These are phyloP conservation scores for Dermolepida albohirtum DNA, from an alignment of 2,888 invertebrate genomes.

Conservation along the genomic window DNA sequence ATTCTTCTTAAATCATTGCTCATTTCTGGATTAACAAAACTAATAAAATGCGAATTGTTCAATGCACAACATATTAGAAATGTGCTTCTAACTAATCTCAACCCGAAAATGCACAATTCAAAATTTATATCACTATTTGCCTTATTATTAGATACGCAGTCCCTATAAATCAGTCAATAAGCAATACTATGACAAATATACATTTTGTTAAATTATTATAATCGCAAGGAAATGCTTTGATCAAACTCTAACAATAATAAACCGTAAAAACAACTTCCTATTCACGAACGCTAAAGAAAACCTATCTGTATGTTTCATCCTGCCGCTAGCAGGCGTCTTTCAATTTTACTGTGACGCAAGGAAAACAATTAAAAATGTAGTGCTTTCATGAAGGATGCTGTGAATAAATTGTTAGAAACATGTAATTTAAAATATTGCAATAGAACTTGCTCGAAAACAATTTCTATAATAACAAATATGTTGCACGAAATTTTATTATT, in stretches of 20 bases:
- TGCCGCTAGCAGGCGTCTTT: slow-evolving; percentile 1
- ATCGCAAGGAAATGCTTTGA: slow-evolving; percentile 19
- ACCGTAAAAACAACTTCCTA: slow-evolving; percentile 14
- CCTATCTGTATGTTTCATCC: slow-evolving; percentile 10
- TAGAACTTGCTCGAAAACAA: too few species aligned
- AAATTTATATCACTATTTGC: neutral
- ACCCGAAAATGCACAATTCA: too few species aligned
- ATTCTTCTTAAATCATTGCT: too few species aligned
- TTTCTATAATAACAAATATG: too few species aligned
- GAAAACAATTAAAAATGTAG: slow-evolving; percentile 28
- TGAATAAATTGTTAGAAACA: slow-evolving; percentile 22
- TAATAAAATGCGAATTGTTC: too few species aligned
- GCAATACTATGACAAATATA: slow-evolving; percentile 5
- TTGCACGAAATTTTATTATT: too few species aligned
- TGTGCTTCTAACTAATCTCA: too few species aligned
- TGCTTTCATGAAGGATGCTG: slow-evolving; percentile 17
- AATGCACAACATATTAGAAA: too few species aligned
- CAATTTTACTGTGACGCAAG: neutral
- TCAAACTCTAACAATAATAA: slow-evolving; percentile 12
- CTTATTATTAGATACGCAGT: neutral
- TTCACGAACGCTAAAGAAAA: slow-evolving; percentile 11
- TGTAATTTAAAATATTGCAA: neutral
- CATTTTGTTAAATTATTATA: slow-evolving; percentile 16
- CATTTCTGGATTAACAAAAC: too few species aligned
- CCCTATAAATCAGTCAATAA: slow-evolving; percentile 4